Evolutionary conservation across 2,888 invertebrate species (phyloP).

Genomic region (Caenorhabditis imperialis): DNA sequence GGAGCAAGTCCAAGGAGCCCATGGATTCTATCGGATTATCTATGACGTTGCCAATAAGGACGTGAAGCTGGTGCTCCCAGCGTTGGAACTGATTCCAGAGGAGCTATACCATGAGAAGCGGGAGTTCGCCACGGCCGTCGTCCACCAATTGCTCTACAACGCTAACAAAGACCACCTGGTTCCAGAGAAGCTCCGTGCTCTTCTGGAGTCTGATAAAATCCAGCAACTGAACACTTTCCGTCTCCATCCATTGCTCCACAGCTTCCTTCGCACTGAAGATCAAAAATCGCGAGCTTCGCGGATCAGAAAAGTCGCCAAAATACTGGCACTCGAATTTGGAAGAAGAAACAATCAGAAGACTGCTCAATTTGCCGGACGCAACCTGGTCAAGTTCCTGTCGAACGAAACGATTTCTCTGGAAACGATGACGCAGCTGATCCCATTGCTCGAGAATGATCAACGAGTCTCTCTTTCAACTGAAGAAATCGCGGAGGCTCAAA

Average conservation of each 20-base stretch:
- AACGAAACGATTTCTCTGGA: constrained; percentile 40
- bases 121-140: constrained; percentile 44
- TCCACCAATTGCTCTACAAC: constrained; percentile 31
- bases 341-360: not conserved
- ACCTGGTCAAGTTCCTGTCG: constrained; percentile 34
- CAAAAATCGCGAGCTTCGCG: not conserved
- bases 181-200: constrained; percentile 21
- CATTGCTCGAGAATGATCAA: constrained; percentile 26
- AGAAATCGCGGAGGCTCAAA: constrained; percentile 28
- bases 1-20: not conserved
- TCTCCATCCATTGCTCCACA: constrained; percentile 15
- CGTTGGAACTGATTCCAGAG: constrained; percentile 33
- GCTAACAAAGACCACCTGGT: constrained; percentile 41
- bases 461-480: constrained; percentile 21
- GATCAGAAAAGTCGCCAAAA: constrained; percentile 27
- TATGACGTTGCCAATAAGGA: constrained; percentile 41
- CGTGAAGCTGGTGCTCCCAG: constrained; percentile 39
- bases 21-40: constrained; percentile 20
- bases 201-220: constrained; percentile 42
- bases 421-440: constrained; percentile 14
- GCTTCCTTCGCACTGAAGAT: constrained; percentile 7
- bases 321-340: constrained; percentile 35
- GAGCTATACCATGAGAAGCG: constrained; percentile 24
- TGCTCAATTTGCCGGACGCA: constrained; percentile 16
- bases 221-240: constrained; percentile 17